phyloP scores from a whole-genome alignment of 1,140 invertebrate genomes.

The Microplitis mediator region DNA sequence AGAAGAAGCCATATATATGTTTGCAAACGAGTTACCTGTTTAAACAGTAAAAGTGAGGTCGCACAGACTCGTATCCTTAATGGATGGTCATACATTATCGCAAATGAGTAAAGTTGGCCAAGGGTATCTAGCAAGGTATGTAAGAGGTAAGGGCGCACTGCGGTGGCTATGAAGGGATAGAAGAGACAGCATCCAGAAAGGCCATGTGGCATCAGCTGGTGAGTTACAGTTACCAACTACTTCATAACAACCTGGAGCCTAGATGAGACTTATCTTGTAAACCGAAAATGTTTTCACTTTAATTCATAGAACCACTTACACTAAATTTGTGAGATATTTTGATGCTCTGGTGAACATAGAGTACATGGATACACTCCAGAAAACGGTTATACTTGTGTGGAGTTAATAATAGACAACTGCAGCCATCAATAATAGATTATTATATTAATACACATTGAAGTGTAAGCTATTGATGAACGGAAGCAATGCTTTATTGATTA shows the following conservation, averaged over 20 bases:
- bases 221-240: constrained; percentile 32
- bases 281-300: not conserved
- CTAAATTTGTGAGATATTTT: no score
- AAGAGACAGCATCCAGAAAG: not conserved
- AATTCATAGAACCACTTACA: no score
- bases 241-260: constrained; percentile 21
- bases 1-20: not conserved
- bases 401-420: no score
- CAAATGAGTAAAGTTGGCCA: constrained; percentile 37
- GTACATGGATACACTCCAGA: no score
- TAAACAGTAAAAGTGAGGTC: constrained; percentile 12
- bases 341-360: no score
- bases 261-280: constrained; percentile 12
- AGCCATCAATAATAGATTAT: no score
- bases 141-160: constrained; percentile 14
- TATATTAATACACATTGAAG: no score
- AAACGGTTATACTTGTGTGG: no score
- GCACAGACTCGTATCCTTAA: constrained; percentile 28
- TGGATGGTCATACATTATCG: constrained; percentile 38
- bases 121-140: not conserved
- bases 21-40: constrained; percentile 6
- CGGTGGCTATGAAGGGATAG: not conserved
- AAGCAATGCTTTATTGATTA: no score
- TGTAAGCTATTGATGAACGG: no score
- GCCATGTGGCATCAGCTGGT: constrained; percentile 34